Percentiles rank a stretch among this genome's conserved stretches.
These are phyloP conservation scores for Solea solea DNA, from an alignment of 2,113 vertebrate species.

Conservation along the genomic window DNA sequence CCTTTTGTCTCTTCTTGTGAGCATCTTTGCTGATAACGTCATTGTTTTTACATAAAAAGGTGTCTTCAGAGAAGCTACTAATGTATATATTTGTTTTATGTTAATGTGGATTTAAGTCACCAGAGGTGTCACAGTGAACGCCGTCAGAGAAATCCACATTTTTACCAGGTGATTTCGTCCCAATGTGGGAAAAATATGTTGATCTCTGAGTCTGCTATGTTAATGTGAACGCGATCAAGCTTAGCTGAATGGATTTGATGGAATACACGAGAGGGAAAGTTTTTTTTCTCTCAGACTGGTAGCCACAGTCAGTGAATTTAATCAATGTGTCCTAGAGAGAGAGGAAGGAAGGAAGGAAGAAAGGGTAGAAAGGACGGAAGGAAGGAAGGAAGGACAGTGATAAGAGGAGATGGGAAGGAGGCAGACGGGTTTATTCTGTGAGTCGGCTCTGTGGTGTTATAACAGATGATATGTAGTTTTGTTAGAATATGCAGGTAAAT, in stretches of 20 bases:
- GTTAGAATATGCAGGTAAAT: constrained; percentile 28
- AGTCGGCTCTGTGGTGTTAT: constrained; percentile 7
- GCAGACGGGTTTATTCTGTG: background rate
- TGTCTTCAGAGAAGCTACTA: constrained; percentile 38
- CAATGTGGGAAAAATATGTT: constrained; percentile 64
- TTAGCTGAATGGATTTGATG: constrained; percentile 68
- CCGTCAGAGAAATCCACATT: constrained; percentile 71
- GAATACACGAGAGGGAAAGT: constrained; percentile 43
- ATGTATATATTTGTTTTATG: constrained; percentile 56
- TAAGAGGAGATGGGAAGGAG: background rate
- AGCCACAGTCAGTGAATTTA: constrained; percentile 47
- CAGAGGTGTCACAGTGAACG: background rate
- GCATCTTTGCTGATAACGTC: constrained; percentile 11
- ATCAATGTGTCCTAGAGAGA: constrained; percentile 50
- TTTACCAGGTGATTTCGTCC: constrained; percentile 61
- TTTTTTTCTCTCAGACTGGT: constrained; percentile 32
- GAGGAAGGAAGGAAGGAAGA: constrained; percentile 10
- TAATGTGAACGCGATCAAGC: constrained; percentile 61
- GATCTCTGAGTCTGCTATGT: constrained; percentile 55
- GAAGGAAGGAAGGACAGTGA: too few relatives aligned
- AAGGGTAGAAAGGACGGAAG: background rate
- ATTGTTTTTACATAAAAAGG: constrained; percentile 38
- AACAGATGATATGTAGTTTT: background rate
- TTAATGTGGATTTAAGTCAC: constrained; percentile 44
- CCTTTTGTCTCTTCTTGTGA: constrained; percentile 23